Evolutionary conservation across 2,888 invertebrate genomes (phyloP), one percentile per base, ranked within the genome.

Genomic region (Drosophila infuscata): DNA sequence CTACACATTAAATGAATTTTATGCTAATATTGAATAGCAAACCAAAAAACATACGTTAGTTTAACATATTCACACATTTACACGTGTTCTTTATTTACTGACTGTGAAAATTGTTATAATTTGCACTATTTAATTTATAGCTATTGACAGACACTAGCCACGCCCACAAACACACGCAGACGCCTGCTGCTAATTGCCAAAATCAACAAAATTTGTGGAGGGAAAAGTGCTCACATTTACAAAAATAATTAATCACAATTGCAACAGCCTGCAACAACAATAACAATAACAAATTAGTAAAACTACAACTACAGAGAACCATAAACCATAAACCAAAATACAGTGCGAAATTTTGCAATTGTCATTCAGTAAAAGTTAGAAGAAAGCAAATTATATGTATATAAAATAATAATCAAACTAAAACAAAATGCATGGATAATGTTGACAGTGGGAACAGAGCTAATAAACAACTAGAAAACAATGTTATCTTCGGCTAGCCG

Each of bases 201-300:
- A 67, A 77, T 77, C 74, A 74, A 74, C 74, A 79, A 66, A 79
- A 74, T 82, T 66, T 68, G 60, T 36, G 20, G 20, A 1, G 1
- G 20, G 20, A 25, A 25, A 25, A 25, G 0, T 1, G 20, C 20
- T 0, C 20, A 25, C 20, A 25, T 25, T 25, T 25, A 57, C 67
- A 70, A 70, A 82, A 74, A 79, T 81, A 74, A 79, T 82, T 82
- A 74, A 82, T 76, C 66, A 74, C 74, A 74, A 81, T 76, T 67
- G 61, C 61, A 76, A 74, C 71, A 61, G 61, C 48, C 58, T 57
- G 52, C 36, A 56, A 41, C 7, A 68, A 53, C 36, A 67, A 63
- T 41, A 11, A 58, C 51, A 25, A 41, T 9, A 68, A 53, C 36
- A 67, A 63, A n/a, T n/a, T n/a, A n/a, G n/a, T n/a, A n/a, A 48